These are phyloP conservation scores for Pyrocephalus nanus DNA, from an alignment of 2,797 vertebrate species.

Conservation along the genomic window DNA sequence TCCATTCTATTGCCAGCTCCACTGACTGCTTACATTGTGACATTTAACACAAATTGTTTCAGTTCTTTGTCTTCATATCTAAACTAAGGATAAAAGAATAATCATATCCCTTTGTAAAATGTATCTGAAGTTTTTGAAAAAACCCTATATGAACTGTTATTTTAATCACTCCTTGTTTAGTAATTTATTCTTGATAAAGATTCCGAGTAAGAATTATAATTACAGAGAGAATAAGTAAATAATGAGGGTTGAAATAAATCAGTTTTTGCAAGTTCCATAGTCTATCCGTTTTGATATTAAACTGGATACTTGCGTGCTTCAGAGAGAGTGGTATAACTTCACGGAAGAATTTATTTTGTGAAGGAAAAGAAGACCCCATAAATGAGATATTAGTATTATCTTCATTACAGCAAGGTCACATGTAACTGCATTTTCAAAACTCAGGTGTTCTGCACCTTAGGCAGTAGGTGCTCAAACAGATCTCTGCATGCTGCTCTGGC, in stretches of 20 bases:
- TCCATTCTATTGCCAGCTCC: background rate
- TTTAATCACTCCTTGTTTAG: background rate
- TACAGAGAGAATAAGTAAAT: background rate
- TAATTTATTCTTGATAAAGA: conserved; percentile 30
- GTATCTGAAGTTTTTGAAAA: background rate
- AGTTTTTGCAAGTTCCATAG: background rate
- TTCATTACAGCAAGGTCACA: conserved; percentile 37
- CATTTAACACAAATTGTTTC: conserved; percentile 16
- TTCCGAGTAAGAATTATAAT: background rate
- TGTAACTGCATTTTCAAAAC: conserved; percentile 18
- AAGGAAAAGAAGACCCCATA: background rate
- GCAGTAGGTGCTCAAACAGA: conserved; percentile 27
- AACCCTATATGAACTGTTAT: background rate
- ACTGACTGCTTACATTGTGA: background rate
- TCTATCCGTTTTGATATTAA: background rate
- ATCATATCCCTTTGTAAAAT: conserved; percentile 1
- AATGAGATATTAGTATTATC: conserved; percentile 38
- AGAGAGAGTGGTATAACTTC: background rate
- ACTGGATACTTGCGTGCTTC: background rate
- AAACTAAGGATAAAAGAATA: conserved; percentile 14
- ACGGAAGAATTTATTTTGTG: background rate
- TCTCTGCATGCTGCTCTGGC: background rate
- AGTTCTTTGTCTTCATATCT: conserved; percentile 6
- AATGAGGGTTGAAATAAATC: background rate
- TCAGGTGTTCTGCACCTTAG: conserved; percentile 36